These are phyloP conservation scores for Nebria ingens DNA, from an alignment of 1,140 invertebrate species.

Conservation along the genomic window DNA sequence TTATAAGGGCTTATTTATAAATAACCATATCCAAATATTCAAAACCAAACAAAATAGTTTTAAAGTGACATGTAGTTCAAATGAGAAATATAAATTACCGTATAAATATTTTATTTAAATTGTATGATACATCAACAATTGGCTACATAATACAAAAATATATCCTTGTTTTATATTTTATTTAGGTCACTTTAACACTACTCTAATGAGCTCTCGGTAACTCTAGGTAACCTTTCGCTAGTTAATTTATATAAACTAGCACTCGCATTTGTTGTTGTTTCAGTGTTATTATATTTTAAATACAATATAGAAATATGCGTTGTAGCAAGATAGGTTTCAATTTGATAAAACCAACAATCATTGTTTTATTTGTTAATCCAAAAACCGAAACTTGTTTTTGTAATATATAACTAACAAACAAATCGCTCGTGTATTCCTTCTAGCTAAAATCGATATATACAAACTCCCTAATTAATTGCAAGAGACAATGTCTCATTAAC, in stretches of 20 bases:
- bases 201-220: too few relatives aligned
- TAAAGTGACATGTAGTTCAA: not conserved
- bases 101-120: not conserved
- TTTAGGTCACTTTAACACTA: too few relatives aligned
- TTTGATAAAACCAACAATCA: not conserved
- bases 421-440: not conserved
- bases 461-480: not conserved
- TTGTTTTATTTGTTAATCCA: not conserved
- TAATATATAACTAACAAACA: not conserved
- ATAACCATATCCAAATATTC: too few relatives aligned
- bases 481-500: not conserved
- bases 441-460: not conserved
- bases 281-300: too few relatives aligned
- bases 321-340: too few relatives aligned
- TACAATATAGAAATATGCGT: too few relatives aligned
- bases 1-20: not conserved
- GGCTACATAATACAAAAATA: not conserved
- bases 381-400: not conserved
- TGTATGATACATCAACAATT: not conserved
- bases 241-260: not conserved
- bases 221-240: not conserved
- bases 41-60: not conserved
- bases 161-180: not conserved
- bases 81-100: too few relatives aligned
- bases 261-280: too few relatives aligned